Evolutionary conservation across 37 sponge, comb jelly and placozoan species (phyloP).

Genomic region (Aplysina aerophoba): DNA sequence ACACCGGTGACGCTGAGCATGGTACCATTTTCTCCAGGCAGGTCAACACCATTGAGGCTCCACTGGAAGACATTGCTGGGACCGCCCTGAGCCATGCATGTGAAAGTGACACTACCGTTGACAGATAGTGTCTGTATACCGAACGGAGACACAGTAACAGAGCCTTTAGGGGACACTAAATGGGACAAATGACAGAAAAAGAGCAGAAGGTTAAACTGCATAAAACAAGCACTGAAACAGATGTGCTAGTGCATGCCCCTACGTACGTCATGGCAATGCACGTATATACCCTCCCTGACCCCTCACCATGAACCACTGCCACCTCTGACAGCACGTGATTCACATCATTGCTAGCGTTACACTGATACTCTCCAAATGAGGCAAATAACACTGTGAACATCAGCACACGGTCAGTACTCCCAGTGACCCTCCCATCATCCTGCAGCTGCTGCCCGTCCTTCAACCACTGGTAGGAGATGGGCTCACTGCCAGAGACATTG

Average conservation of each 20-base stretch:
- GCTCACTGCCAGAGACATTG: constrained; percentile 6
- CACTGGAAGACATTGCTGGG: constrained; percentile 47
- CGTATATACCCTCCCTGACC: no score
- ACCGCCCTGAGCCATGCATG: constrained; percentile 57
- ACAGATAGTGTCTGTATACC: no score
- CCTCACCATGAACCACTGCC: no score
- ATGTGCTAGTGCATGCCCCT: no score
- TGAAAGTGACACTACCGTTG: constrained; percentile 29
- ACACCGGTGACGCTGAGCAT: background rate
- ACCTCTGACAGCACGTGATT: background rate
- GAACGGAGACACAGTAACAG: constrained; percentile 35
- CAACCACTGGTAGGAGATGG: constrained; percentile 37
- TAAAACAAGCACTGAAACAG: no score
- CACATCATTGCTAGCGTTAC: constrained; percentile 1
- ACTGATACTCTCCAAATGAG: background rate
- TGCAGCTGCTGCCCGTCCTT: background rate
- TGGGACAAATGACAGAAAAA: no score
- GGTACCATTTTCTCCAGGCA: background rate
- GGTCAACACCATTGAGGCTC: constrained; percentile 34
- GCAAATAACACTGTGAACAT: background rate
- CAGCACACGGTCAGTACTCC: background rate
- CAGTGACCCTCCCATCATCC: background rate
- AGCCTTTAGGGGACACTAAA: no score
- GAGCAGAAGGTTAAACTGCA: no score
- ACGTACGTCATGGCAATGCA: no score